Percentiles rank a stretch among this genome's conserved stretches.
These are phyloP conservation scores for Andrena cerasifolii DNA, from an alignment of 1,140 invertebrate species.

Conservation along the genomic window DNA sequence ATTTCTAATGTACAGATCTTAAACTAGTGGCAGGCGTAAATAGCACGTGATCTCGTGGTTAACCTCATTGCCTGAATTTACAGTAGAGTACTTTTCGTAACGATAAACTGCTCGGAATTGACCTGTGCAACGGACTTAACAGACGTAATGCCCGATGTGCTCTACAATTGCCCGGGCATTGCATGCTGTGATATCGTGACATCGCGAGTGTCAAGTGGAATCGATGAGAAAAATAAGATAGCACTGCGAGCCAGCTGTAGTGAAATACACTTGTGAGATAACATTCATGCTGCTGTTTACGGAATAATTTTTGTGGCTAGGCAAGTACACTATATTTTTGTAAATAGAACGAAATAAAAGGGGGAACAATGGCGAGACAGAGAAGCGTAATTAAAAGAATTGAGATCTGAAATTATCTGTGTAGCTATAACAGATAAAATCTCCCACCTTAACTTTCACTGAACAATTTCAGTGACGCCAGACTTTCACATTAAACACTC, in stretches of 20 bases:
- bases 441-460: too few relatives aligned
- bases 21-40: conserved; percentile 1
- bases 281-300: not conserved
- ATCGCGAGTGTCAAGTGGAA: conserved; percentile 9
- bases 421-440: too few relatives aligned
- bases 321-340: not conserved
- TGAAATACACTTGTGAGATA: not conserved
- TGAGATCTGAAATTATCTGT: too few relatives aligned
- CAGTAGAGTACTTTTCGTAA: conserved; percentile 28
- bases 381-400: too few relatives aligned
- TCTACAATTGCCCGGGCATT: conserved; percentile 21
- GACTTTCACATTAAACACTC: too few relatives aligned
- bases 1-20: not conserved
- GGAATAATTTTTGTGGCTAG: not conserved
- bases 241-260: not conserved
- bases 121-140: conserved; percentile 2
- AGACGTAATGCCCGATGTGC: conserved; percentile 15
- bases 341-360: not conserved
- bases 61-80: conserved; percentile 36
- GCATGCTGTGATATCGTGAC: conserved; percentile 15
- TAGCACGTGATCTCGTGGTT: conserved; percentile 24
- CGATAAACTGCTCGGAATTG: conserved; percentile 31
- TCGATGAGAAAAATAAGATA: not conserved
- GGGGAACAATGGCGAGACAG: not conserved
- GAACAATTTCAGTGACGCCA: too few relatives aligned